Base-by-base conservation (phyloP, 1,140 invertebrate genomes). In the Hycleus cichorii region DNA sequence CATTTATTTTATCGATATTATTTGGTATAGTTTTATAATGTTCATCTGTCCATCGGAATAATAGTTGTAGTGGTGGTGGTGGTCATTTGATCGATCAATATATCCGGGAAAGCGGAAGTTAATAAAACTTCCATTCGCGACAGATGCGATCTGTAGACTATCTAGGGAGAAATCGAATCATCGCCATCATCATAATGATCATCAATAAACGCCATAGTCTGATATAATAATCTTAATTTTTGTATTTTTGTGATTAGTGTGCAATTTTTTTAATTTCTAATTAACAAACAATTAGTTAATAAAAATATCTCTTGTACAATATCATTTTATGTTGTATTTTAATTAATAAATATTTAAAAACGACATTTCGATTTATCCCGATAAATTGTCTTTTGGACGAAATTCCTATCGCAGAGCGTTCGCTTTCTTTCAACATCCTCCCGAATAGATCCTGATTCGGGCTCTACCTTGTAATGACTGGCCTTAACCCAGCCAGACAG, bases 401-500 rank as follows among this genome's bases (percentile, higher is more conserved):
- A 7, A 39, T 39, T 39, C 2, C 39, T 10, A 39, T 39, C 39
- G 39, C 39, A 7, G 6, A 39, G 6, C 6, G 6, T 7, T 39
- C 10, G 6, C 39, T 10, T 7, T 6, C 39, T 7, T 2, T 39
- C 6, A 39, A 39, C 6, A 39, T 39, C 6, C 39, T 18, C 18
- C 18, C 18, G 18, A 39, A 7, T 7, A 7, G 39, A 7, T 39
- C 39, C 10, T 39, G 6, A 39, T 39, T 39, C 39, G 1, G 39
- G 62, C 48, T 64, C 63, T 61, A 64, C 64, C 62, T 65, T 63
- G 58, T 56, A 62, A 49, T 64, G 59, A 59, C 64, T 76, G 68
- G 72, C 72, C 76, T 77, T 73, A 67, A 66, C 64, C 65, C 63
- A 64, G 76, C 75, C 60, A 46, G 32, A 32, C 46, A 18, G 27